These are phyloP conservation scores for Brenthis ino DNA, from an alignment of 2,888 invertebrate genomes.

Conservation along the genomic window DNA sequence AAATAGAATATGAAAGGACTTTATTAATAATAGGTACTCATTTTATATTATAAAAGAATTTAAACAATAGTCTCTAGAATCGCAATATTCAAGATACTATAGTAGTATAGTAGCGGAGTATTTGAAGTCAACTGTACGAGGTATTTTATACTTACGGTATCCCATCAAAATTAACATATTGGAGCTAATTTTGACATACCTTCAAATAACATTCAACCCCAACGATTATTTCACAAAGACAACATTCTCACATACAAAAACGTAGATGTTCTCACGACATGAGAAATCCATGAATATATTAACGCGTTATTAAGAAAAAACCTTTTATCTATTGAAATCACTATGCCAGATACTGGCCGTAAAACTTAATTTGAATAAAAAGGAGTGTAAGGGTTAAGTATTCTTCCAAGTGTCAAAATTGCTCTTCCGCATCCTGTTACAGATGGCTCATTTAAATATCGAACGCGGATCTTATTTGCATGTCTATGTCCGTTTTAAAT, in stretches of 20 bases:
- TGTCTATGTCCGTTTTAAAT: slow-evolving; percentile 61
- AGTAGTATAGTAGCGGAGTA: too few species aligned
- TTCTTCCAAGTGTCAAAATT: slow-evolving; percentile 81
- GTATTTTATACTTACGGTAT: not conserved
- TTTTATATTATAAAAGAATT: too few species aligned
- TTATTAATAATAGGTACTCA: too few species aligned
- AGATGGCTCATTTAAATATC: slow-evolving; percentile 76
- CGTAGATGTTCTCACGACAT: slow-evolving; percentile 62
- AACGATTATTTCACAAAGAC: slow-evolving; percentile 65
- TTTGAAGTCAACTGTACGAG: not conserved
- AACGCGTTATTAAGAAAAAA: slow-evolving; percentile 59
- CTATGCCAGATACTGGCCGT: slow-evolving; percentile 56
- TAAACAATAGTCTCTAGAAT: too few species aligned
- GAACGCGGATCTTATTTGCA: slow-evolving; percentile 72
- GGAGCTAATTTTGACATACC: slow-evolving; percentile 77
- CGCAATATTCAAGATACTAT: too few species aligned
- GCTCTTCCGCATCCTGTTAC: slow-evolving; percentile 71
- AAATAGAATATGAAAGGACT: not conserved
- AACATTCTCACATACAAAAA: slow-evolving; percentile 63
- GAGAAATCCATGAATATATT: slow-evolving; percentile 72
- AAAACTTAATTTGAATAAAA: slow-evolving; percentile 72
- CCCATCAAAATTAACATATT: slow-evolving; percentile 66
- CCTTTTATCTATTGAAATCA: slow-evolving; percentile 64
- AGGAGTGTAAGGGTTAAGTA: slow-evolving; percentile 67
- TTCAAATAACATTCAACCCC: slow-evolving; percentile 74